Evolutionary conservation across 2,888 invertebrate species (phyloP).

Genomic region (Gortyna flavago): DNA sequence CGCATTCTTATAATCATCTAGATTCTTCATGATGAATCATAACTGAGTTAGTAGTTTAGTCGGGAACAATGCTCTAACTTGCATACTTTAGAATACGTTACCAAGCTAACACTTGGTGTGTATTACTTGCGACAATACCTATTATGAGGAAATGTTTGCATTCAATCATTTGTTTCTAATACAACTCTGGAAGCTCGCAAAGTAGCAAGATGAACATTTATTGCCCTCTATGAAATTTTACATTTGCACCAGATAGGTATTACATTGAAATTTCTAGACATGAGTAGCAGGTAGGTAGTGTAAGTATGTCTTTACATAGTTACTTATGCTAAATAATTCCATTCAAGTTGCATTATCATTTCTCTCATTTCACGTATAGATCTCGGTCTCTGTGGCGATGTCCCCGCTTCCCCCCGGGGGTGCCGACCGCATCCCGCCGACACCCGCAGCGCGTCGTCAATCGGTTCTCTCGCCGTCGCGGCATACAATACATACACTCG

Average conservation of each 20-base stretch:
- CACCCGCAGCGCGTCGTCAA: slow-evolving; percentile 12
- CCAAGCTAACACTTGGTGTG: not conserved
- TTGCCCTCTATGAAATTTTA: not conserved
- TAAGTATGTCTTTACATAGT: not conserved
- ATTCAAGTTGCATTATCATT: slow-evolving; percentile 33
- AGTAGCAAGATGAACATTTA: not conserved
- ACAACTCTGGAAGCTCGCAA: not conserved
- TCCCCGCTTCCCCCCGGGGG: not conserved
- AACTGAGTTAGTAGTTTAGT: not conserved
- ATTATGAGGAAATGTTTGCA: not conserved
- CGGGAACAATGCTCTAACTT: not conserved
- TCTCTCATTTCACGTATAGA: slow-evolving; percentile 24
- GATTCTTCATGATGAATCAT: not conserved
- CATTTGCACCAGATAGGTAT: not conserved
- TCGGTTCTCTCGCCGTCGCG: slow-evolving; percentile 19
- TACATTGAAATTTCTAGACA: not conserved
- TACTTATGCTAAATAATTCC: slow-evolving; percentile 22
- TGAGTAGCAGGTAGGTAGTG: not conserved
- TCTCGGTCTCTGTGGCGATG: slow-evolving; percentile 8
- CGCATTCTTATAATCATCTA: too few relatives aligned
- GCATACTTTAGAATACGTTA: not conserved
- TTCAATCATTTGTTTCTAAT: not conserved
- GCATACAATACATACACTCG: not conserved
- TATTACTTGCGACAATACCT: not conserved
- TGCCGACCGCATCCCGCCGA: too few relatives aligned